Percentiles rank a stretch among this genome's conserved stretches.
These are phyloP conservation scores for Agonopterix subpropinquella DNA, from an alignment of 2,888 invertebrate species.

Conservation along the genomic window DNA sequence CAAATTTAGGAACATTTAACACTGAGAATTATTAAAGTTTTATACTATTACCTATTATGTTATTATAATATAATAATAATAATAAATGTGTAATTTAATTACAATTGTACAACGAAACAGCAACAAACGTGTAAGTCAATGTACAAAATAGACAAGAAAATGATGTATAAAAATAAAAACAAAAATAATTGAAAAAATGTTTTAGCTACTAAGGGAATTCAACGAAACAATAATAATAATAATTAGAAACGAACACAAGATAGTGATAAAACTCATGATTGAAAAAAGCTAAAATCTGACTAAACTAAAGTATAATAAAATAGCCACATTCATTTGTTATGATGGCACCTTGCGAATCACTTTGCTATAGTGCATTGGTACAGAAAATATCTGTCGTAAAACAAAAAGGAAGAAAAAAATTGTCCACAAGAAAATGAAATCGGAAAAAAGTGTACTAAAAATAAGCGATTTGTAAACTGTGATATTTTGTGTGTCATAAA, in stretches of 20 bases:
- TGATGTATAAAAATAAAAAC: slow-evolving; percentile 22
- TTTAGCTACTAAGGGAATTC: slow-evolving; percentile 25
- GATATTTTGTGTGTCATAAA: not conserved
- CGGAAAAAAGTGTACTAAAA: not conserved
- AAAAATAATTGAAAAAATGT: slow-evolving; percentile 13
- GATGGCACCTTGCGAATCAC: slow-evolving; percentile 72
- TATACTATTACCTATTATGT: slow-evolving; percentile 62
- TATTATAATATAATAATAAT: slow-evolving; percentile 40
- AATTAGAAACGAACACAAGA: slow-evolving; percentile 58
- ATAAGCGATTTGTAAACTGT: not conserved
- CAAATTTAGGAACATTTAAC: slow-evolving; percentile 74
- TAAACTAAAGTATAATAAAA: slow-evolving; percentile 47
- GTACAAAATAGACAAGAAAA: slow-evolving; percentile 24
- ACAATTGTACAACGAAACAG: slow-evolving; percentile 54
- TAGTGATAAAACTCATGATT: slow-evolving; percentile 48
- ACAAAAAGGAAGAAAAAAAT: not conserved
- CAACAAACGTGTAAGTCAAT: slow-evolving; percentile 38
- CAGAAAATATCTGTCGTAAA: slow-evolving; percentile 16
- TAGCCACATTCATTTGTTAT: slow-evolving; percentile 59
- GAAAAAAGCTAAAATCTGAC: slow-evolving; percentile 49
- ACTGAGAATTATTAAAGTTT: slow-evolving; percentile 68
- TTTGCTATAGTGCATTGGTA: slow-evolving; percentile 36
- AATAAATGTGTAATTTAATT: slow-evolving; percentile 41
- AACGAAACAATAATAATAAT: slow-evolving; percentile 45
- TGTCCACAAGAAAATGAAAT: slow-evolving; percentile 21